Conservation (phyloP, 1,140 invertebrate species). For the Rhizoglyphus robini region DNA sequence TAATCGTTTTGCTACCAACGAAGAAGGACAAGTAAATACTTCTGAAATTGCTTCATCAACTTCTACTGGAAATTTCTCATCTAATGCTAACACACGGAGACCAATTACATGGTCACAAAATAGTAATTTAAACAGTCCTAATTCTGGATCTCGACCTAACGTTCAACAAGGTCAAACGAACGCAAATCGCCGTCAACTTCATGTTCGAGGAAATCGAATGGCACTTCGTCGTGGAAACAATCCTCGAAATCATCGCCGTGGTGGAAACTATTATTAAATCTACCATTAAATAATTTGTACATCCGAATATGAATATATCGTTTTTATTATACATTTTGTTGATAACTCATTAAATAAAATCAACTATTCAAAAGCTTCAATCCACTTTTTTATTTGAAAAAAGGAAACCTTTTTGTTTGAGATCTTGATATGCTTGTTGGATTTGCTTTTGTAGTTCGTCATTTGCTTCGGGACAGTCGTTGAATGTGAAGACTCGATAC, state of each 20-base stretch:
- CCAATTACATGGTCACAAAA: background rate
- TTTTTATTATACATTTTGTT: background rate
- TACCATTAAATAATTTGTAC: too few species aligned
- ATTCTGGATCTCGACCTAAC: too few species aligned
- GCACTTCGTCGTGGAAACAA: background rate
- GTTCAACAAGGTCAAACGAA: background rate
- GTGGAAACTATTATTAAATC: background rate
- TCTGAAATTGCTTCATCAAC: background rate
- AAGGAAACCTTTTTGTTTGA: constrained; percentile 25
- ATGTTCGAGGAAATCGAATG: background rate
- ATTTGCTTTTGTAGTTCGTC: constrained; percentile 27
- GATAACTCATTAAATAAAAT: background rate
- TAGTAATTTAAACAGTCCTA: too few species aligned
- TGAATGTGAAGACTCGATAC: constrained; percentile 29
- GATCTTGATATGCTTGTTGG: constrained; percentile 24
- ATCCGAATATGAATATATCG: background rate
- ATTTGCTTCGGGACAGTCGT: constrained; percentile 28
- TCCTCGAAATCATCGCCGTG: background rate
- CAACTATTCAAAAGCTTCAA: background rate
- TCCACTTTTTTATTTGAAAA: constrained; percentile 9
- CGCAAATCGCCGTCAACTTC: background rate
- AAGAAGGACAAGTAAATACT: too few species aligned
- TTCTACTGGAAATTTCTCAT: background rate
- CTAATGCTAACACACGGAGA: too few species aligned
- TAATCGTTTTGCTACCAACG: too few species aligned